Evolutionary conservation across 1,140 invertebrate genomes (phyloP).

Genomic region (Micrasema minimum): DNA sequence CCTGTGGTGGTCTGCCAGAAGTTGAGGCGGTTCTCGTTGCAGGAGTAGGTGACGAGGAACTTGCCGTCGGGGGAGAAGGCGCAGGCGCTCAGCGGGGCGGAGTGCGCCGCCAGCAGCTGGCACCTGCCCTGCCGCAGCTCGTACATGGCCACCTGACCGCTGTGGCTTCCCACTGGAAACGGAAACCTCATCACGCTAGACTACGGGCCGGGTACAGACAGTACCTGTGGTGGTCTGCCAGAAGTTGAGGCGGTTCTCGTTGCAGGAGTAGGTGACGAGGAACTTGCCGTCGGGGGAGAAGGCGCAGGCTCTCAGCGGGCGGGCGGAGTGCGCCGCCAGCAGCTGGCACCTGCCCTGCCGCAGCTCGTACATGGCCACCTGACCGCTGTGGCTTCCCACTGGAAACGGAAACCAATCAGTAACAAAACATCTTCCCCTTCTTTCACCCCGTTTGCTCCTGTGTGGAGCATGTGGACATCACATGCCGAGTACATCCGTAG

Average conservation of each 20-base stretch:
- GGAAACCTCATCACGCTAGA: too few species aligned
- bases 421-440: too few species aligned
- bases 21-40: slow-evolving; percentile 93
- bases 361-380: slow-evolving; percentile 95
- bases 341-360: slow-evolving; percentile 93
- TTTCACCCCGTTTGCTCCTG: too few species aligned
- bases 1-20: slow-evolving; percentile 98
- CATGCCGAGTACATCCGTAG: too few species aligned
- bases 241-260: slow-evolving; percentile 96
- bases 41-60: slow-evolving; percentile 95
- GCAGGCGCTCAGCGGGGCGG: slow-evolving; percentile 87
- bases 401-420: neutral
- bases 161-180: slow-evolving; percentile 85
- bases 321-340: slow-evolving; percentile 86
- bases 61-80: slow-evolving; percentile 98
- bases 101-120: slow-evolving; percentile 92
- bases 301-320: slow-evolving; percentile 90
- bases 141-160: slow-evolving; percentile 92
- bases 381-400: slow-evolving; percentile 93
- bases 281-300: slow-evolving; percentile 98
- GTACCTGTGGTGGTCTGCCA: slow-evolving; percentile 92
- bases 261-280: slow-evolving; percentile 93
- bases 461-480: too few species aligned
- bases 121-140: slow-evolving; percentile 94
- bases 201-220: too few species aligned